These are phyloP conservation scores for Callorhinus ursinus DNA, from an alignment of 2,113 vertebrate species.

Conservation along the genomic window DNA sequence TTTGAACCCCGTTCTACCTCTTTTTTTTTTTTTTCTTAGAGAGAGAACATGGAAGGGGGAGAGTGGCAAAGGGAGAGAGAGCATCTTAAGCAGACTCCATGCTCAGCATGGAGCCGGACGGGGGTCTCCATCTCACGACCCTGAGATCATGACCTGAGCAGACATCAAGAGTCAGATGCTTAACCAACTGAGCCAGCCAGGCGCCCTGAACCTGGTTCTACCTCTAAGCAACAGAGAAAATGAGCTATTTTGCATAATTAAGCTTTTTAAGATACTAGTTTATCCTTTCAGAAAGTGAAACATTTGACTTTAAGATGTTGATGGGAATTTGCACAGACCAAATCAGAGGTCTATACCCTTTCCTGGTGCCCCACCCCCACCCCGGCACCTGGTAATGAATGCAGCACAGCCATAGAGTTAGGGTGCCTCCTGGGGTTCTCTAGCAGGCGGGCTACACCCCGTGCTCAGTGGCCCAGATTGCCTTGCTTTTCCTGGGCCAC, in stretches of 20 bases:
- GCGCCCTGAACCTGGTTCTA: neutral
- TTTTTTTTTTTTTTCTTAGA: neutral
- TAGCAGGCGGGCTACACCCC: accelerated
- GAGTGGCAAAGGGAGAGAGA: neutral
- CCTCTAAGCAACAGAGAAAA: neutral
- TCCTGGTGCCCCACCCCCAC: accelerated
- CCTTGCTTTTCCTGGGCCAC: neutral
- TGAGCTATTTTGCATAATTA: neutral
- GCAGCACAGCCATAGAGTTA: accelerated
- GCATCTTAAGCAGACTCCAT: neutral
- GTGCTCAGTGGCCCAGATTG: neutral
- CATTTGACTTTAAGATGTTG: neutral
- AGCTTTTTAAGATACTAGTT: neutral
- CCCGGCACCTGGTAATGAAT: accelerated
- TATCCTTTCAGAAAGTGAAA: neutral
- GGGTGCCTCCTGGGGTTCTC: neutral
- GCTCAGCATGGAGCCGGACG: neutral
- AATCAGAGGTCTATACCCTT: neutral
- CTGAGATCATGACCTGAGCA: neutral
- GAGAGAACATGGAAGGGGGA: neutral
- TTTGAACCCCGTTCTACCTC: neutral
- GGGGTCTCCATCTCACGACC: neutral
- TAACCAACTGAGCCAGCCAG: neutral
- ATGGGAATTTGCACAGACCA: neutral
- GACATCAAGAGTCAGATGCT: neutral